Evolutionary conservation across 2,888 invertebrate genomes (phyloP).

Genomic region (Amphipyra tragopoginis): DNA sequence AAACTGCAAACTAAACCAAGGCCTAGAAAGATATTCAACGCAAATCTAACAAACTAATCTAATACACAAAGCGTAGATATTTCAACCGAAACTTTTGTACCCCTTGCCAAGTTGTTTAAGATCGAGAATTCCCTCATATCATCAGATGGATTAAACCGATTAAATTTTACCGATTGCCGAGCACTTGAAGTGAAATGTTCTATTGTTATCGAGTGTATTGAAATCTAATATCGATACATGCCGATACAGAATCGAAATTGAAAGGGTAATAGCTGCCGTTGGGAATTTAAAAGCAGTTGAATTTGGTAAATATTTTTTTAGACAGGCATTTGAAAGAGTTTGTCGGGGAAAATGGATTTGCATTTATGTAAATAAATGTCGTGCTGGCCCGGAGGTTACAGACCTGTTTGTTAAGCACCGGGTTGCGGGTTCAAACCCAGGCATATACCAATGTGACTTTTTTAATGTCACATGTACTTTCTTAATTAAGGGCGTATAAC

Average conservation of each 20-base stretch:
- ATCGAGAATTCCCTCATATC: constrained; percentile 39
- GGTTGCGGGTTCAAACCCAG: too few species aligned
- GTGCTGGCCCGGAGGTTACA: too few species aligned
- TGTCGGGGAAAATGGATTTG: too few species aligned
- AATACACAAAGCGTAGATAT: constrained; percentile 33
- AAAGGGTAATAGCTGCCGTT: constrained; percentile 31
- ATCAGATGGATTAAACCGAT: constrained; percentile 50
- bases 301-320: constrained; percentile 11
- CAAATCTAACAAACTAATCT: constrained; percentile 43
- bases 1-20: constrained; percentile 31
- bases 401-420: too few species aligned
- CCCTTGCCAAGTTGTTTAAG: constrained; percentile 23
- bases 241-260: constrained; percentile 34
- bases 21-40: constrained; percentile 41
- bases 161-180: constrained; percentile 49
- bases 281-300: constrained; percentile 28
- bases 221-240: constrained; percentile 35
- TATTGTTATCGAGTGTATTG: constrained; percentile 54
- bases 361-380: too few species aligned
- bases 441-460: too few species aligned
- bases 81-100: constrained; percentile 25
- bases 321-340: neutral
- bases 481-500: too few species aligned
- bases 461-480: too few species aligned
- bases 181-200: constrained; percentile 27